These are phyloP conservation scores for Parapsyche elsis DNA, from an alignment of 1,140 invertebrate genomes.

Conservation along the genomic window DNA sequence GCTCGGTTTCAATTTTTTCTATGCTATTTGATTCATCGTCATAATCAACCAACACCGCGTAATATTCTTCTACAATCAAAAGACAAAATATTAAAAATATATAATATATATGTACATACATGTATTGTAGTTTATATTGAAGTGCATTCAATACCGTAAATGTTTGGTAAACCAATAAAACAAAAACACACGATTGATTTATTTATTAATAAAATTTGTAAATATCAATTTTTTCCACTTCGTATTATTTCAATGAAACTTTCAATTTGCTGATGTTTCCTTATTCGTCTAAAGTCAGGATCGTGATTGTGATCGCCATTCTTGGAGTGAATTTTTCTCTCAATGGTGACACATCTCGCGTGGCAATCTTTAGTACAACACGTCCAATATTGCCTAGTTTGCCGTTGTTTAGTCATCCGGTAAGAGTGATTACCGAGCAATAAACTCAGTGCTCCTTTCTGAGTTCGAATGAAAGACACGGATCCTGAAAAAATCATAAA, in stretches of 20 bases:
- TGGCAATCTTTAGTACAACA: constrained; percentile 38
- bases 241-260: constrained; percentile 50
- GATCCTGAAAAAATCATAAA: constrained; percentile 23
- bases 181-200: not conserved
- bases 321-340: constrained; percentile 30
- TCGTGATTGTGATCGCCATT: constrained; percentile 41
- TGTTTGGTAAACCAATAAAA: not conserved
- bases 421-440: constrained; percentile 39
- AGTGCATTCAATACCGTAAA: not conserved
- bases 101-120: not conserved
- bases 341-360: constrained; percentile 39
- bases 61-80: constrained; percentile 48
- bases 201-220: not conserved
- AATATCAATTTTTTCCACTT: constrained; percentile 2
- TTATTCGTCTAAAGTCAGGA: constrained; percentile 41
- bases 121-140: not conserved
- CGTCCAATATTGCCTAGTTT: constrained; percentile 43
- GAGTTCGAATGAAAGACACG: constrained; percentile 47
- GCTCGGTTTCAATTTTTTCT: constrained; percentile 21
- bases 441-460: constrained; percentile 42
- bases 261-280: constrained; percentile 48
- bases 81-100: not conserved
- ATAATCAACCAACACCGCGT: constrained; percentile 46
- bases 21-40: constrained; percentile 32
- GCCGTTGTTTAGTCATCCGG: constrained; percentile 38